phyloP scores from a whole-genome alignment of 2,888 invertebrate genomes.

The Amphipyra berbera region DNA sequence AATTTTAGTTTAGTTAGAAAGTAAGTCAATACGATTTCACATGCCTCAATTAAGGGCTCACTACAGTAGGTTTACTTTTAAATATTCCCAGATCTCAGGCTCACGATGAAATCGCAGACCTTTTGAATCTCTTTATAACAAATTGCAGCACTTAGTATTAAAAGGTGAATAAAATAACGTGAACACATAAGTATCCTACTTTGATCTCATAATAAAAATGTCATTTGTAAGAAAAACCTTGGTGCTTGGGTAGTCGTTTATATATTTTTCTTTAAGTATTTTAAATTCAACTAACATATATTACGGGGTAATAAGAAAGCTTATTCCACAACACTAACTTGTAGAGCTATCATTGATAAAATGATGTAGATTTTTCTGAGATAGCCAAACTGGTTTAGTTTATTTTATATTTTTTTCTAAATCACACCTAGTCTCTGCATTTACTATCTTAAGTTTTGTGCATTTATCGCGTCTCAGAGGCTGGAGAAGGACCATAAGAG shows the following conservation, averaged over 20 bases:
- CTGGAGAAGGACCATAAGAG: conserved; percentile 25
- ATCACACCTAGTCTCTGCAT: conserved; percentile 71
- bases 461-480: conserved; percentile 49
- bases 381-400: conserved; percentile 12
- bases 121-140: conserved; percentile 56
- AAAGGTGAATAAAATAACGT: conserved; percentile 43
- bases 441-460: conserved; percentile 60
- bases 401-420: conserved; percentile 23
- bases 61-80: conserved; percentile 53
- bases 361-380: conserved; percentile 20
- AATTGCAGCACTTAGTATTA: conserved; percentile 40
- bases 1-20: conserved; percentile 62
- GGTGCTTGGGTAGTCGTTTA: conserved; percentile 79
- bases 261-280: conserved; percentile 56
- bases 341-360: conserved; percentile 24
- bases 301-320: conserved; percentile 17
- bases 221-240: conserved; percentile 65
- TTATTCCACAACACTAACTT: conserved; percentile 21
- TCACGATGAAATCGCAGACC: conserved; percentile 50
- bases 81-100: conserved; percentile 67
- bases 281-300: conserved; percentile 40
- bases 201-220: conserved; percentile 79
- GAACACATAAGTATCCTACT: conserved; percentile 70
- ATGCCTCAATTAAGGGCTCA: conserved; percentile 49
- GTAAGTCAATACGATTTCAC: conserved; percentile 68